A percentile compares a stretch with the other conserved stretches of the same genome.
Evolutionary conservation across 2,888 invertebrate species (phyloP).

Genomic region (Mamestra brassicae): DNA sequence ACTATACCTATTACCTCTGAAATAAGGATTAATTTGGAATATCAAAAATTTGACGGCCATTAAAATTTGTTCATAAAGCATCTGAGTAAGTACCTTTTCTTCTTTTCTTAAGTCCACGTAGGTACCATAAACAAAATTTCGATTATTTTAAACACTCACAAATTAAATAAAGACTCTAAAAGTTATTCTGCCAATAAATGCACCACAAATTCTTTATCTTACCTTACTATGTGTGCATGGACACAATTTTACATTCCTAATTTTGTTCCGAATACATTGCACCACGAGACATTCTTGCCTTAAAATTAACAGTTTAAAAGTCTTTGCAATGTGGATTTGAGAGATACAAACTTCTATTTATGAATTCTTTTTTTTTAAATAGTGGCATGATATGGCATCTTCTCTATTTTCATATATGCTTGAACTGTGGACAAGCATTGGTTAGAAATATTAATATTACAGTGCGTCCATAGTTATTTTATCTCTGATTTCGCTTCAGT

Average conservation of each 20-base stretch:
- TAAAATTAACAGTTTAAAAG: constrained; percentile 1
- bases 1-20: neutral
- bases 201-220: constrained; percentile 41
- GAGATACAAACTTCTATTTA: constrained; percentile 12
- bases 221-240: constrained; percentile 16
- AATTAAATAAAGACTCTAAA: constrained; percentile 8
- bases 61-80: neutral
- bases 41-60: neutral
- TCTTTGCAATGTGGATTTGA: constrained; percentile 16
- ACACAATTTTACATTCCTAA: constrained; percentile 42
- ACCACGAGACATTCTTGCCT: constrained; percentile 50
- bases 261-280: constrained; percentile 52
- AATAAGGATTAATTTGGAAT: constrained; percentile 1
- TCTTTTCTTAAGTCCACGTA: neutral
- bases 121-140: neutral
- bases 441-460: no score
- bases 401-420: neutral
- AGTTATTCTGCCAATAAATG: constrained; percentile 48
- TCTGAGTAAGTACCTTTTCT: no score
- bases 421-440: no score
- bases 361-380: neutral
- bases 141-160: neutral
- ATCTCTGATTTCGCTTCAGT: no score
- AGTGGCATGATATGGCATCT: neutral
- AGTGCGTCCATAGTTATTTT: no score